Evolutionary conservation across 1,140 invertebrate genomes (phyloP).

Genomic region (Drosophila chauvacae): DNA sequence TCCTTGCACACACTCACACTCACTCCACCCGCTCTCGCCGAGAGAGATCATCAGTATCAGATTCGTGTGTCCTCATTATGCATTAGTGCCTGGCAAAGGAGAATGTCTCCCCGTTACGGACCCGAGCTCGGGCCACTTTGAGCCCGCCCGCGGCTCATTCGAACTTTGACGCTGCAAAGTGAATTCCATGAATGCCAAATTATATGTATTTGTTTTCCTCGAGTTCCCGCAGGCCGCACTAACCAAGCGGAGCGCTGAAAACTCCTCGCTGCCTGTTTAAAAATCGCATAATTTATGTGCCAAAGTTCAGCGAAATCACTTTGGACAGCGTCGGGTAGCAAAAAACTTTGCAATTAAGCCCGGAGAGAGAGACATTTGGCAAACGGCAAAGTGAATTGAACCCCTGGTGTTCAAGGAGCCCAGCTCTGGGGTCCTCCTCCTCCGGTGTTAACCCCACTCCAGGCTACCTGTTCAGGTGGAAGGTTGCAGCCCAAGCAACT

Average conservation of each 20-base stretch:
- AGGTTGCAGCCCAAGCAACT: conserved; percentile 37
- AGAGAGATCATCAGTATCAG: conserved; percentile 61
- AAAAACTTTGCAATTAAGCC: conserved; percentile 80
- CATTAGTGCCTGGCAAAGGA: conserved; percentile 38
- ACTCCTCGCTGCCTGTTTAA: conserved; percentile 45
- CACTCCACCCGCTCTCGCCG: neutral
- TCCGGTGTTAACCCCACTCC: conserved; percentile 13
- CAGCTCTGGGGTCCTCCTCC: neutral
- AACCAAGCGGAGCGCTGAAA: conserved; percentile 10
- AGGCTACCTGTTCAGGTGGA: conserved; percentile 22
- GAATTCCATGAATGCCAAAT: conserved; percentile 82
- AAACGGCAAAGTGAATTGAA: conserved; percentile 68
- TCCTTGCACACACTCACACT: conserved; percentile 2
- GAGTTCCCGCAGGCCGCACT: conserved; percentile 34
- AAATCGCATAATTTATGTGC: conserved; percentile 78
- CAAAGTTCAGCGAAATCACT: conserved; percentile 79
- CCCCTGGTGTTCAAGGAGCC: conserved; percentile 25
- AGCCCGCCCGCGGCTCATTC: conserved; percentile 67
- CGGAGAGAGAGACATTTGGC: conserved; percentile 62
- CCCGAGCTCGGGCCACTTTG: conserved; percentile 46
- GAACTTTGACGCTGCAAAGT: conserved; percentile 71
- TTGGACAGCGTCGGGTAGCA: conserved; percentile 58
- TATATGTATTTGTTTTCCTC: conserved; percentile 77
- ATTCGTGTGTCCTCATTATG: conserved; percentile 79
- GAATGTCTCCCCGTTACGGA: conserved; percentile 4